Evolutionary conservation across 2,888 invertebrate genomes (phyloP).

Genomic region (Hermaeophaga mercurialis): DNA sequence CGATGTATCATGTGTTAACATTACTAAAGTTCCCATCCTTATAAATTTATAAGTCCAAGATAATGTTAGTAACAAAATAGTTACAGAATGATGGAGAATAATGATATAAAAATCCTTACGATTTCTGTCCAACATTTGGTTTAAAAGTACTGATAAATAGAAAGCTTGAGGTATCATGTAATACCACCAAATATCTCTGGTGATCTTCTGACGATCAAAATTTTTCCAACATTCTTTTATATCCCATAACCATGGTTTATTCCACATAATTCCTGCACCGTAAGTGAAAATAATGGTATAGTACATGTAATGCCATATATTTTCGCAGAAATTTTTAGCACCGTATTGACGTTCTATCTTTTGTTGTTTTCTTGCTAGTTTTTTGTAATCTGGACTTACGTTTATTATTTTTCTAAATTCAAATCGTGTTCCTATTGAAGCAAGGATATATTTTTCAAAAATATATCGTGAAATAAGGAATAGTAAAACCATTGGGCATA

Average conservation of each 20-base stretch:
- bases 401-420: too few species aligned
- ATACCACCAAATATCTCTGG: background rate
- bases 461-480: background rate
- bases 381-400: too few species aligned
- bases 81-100: background rate
- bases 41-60: background rate
- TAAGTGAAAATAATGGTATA: conserved; percentile 4
- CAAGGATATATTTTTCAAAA: background rate
- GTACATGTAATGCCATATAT: background rate
- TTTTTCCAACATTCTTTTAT: background rate
- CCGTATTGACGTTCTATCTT: too few species aligned
- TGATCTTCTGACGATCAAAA: background rate
- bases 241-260: conserved; percentile 14
- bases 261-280: background rate
- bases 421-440: background rate
- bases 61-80: background rate
- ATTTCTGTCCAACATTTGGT: background rate
- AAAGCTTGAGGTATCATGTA: background rate
- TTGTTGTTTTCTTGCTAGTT: too few species aligned
- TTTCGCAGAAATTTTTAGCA: conserved; percentile 11
- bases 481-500: background rate
- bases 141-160: background rate
- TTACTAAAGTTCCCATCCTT: background rate
- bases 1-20: conserved; percentile 4
- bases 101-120: background rate